Evolutionary conservation across 2,797 vertebrate genomes (phyloP).

Genomic region (Gymnodraco acuticeps): DNA sequence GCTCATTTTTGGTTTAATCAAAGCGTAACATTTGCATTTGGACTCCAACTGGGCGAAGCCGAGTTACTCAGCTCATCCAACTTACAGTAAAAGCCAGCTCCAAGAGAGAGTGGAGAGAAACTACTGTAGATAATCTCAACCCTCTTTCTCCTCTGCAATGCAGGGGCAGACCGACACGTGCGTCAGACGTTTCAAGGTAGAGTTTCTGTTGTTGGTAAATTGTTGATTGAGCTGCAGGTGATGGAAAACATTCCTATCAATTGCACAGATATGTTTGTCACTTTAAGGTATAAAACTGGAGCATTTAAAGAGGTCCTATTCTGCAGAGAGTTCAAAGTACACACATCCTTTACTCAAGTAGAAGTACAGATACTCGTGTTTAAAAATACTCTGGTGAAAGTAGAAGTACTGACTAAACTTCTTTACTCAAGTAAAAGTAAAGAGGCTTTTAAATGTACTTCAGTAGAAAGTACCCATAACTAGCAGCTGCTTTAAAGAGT

Average conservation of each 20-base stretch:
- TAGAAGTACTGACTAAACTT: too few species aligned
- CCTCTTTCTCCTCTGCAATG: constrained; percentile 66
- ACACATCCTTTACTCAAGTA: too few species aligned
- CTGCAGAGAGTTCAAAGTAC: too few species aligned
- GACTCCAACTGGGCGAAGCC: constrained; percentile 38
- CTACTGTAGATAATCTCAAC: constrained; percentile 18
- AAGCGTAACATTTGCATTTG: constrained; percentile 55
- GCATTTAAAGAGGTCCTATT: neutral
- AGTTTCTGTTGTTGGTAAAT: constrained; percentile 28
- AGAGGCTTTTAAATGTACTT: too few species aligned
- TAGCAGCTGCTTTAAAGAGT: too few species aligned
- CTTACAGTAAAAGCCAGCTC: constrained; percentile 32
- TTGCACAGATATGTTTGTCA: neutral
- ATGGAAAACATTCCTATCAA: constrained; percentile 10
- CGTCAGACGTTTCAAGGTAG: constrained; percentile 57
- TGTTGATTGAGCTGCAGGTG: constrained; percentile 53
- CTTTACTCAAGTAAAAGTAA: too few species aligned
- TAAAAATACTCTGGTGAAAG: too few species aligned
- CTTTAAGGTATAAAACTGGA: neutral
- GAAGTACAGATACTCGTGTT: too few species aligned
- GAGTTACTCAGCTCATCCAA: constrained; percentile 43
- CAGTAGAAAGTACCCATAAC: too few species aligned
- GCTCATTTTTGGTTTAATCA: constrained; percentile 32
- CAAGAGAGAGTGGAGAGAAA: constrained; percentile 25
- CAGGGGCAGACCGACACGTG: constrained; percentile 54